These are phyloP conservation scores for Drosophila anceps DNA, from an alignment of 2,888 invertebrate genomes.

Conservation along the genomic window DNA sequence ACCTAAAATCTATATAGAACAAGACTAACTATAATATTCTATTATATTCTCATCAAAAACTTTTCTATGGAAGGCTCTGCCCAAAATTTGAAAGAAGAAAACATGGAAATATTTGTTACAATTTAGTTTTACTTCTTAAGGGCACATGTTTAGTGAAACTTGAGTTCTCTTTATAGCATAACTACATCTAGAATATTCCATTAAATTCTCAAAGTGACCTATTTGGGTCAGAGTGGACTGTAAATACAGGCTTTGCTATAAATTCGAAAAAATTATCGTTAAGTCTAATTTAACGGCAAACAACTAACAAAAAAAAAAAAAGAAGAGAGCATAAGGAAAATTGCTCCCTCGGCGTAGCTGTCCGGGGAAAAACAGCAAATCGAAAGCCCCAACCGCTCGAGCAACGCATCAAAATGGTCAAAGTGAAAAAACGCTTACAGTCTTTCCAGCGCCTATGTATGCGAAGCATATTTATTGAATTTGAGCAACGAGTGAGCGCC, in stretches of 20 bases:
- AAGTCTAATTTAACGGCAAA: constrained; percentile 62
- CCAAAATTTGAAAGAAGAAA: not conserved
- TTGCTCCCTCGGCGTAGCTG: constrained; percentile 54
- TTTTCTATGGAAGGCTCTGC: not conserved
- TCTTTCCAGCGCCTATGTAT: constrained; percentile 45
- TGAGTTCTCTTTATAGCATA: not conserved
- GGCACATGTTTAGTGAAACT: not conserved
- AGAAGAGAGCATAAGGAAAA: constrained; percentile 42
- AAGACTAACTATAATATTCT: not conserved
- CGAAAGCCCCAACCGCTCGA: not conserved
- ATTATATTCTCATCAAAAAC: not conserved
- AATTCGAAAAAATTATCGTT: constrained; percentile 46
- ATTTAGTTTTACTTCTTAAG: too few relatives aligned
- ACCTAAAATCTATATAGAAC: too few relatives aligned
- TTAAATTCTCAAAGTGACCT: not conserved
- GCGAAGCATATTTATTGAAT: constrained; percentile 75
- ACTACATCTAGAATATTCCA: not conserved
- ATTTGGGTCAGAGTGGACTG: not conserved
- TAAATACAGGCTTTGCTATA: constrained; percentile 13
- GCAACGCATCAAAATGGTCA: constrained; percentile 40
- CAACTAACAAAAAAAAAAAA: constrained; percentile 28
- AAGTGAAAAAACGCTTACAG: constrained; percentile 35
- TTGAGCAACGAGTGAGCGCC: constrained; percentile 45
- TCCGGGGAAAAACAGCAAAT: constrained; percentile 37
- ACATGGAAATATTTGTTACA: not conserved